A percentile compares a stretch with the other conserved stretches of the same genome.
These are phyloP conservation scores for Euzophera pinguis DNA, from an alignment of 2,888 invertebrate species.

Conservation along the genomic window DNA sequence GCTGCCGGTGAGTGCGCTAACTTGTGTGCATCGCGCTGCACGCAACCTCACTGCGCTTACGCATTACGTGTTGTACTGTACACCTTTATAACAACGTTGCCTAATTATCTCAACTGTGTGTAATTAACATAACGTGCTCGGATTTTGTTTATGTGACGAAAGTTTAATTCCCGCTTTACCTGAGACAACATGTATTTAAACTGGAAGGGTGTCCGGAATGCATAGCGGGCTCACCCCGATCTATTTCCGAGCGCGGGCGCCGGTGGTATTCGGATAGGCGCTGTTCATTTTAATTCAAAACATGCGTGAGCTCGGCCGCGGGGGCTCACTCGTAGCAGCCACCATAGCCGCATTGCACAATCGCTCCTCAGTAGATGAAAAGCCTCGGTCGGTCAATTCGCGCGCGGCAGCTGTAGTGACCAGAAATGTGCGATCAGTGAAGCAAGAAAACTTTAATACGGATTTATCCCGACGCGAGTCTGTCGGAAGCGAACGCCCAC, in stretches of 20 bases:
- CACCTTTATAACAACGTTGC: slow-evolving; percentile 32
- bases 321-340: slow-evolving; percentile 81
- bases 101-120: slow-evolving; percentile 25
- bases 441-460: slow-evolving; percentile 43
- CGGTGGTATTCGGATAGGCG: slow-evolving; percentile 66
- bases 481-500: slow-evolving; percentile 65
- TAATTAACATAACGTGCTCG: slow-evolving; percentile 23
- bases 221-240: slow-evolving; percentile 60
- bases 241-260: slow-evolving; percentile 76
- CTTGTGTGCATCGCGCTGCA: slow-evolving; percentile 49
- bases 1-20: slow-evolving; percentile 57
- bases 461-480: slow-evolving; percentile 54
- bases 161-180: slow-evolving; percentile 34
- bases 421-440: slow-evolving; percentile 46
- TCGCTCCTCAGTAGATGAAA: slow-evolving; percentile 57
- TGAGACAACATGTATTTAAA: slow-evolving; percentile 57
- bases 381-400: slow-evolving; percentile 52
- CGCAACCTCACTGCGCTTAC: slow-evolving; percentile 40
- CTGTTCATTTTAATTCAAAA: slow-evolving; percentile 72
- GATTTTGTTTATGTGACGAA: slow-evolving; percentile 22
- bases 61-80: slow-evolving; percentile 35
- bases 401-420: slow-evolving; percentile 46
- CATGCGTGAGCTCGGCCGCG: slow-evolving; percentile 78
- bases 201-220: slow-evolving; percentile 64
- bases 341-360: slow-evolving; percentile 72